Evolutionary conservation across 2,888 invertebrate genomes (phyloP).

Genomic region (Cremastinae sp.): DNA sequence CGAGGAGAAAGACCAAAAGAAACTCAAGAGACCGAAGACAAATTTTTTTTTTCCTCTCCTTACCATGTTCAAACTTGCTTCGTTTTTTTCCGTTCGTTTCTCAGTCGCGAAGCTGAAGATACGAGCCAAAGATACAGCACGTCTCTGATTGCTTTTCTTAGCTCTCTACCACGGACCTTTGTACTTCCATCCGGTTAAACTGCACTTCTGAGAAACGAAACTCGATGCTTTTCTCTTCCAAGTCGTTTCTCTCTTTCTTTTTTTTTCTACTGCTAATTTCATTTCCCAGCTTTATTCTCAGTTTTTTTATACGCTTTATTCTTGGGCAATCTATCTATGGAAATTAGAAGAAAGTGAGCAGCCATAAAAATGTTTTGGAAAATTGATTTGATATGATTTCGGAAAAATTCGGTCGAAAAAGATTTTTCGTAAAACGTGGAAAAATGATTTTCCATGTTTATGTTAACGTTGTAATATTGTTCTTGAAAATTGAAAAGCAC

Average conservation of each 20-base stretch:
- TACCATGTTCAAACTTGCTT: background rate
- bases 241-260: constrained; percentile 24
- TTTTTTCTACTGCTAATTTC: constrained; percentile 32
- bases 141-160: constrained; percentile 75
- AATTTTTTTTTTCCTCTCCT: background rate
- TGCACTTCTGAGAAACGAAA: constrained; percentile 43
- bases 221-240: constrained; percentile 30
- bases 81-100: constrained; percentile 5
- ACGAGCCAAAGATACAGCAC: constrained; percentile 74
- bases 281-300: no score
- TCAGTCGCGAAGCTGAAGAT: constrained; percentile 64
- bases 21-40: constrained; percentile 30
- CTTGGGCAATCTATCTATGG: no score
- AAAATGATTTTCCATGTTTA: no score
- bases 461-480: no score
- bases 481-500: no score
- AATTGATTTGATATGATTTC: no score
- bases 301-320: no score
- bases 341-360: no score
- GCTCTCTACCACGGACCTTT: constrained; percentile 56
- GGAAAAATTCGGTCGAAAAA: no score
- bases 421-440: no score
- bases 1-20: constrained; percentile 13
- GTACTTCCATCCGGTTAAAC: constrained; percentile 49
- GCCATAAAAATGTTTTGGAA: no score